Evolutionary conservation across 1,140 invertebrate species (phyloP).

Genomic region (Aphaenogaster ashmeadi): DNA sequence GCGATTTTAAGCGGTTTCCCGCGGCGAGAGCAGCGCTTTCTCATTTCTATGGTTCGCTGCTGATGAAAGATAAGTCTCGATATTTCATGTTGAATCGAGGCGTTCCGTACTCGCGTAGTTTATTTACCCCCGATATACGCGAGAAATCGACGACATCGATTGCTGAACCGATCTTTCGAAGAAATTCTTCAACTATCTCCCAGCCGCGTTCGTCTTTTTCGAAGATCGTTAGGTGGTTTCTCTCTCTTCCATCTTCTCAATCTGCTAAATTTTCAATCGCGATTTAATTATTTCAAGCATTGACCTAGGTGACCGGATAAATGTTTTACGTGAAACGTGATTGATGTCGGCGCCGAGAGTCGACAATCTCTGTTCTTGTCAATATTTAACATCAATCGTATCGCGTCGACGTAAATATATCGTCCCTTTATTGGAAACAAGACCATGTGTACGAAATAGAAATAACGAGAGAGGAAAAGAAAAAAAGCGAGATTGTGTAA

Average conservation of each 20-base stretch:
- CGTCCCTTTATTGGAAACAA: constrained; percentile 14
- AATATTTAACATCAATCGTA: constrained; percentile 58
- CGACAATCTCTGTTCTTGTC: constrained; percentile 29
- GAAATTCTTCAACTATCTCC: constrained; percentile 41
- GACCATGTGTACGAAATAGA: not conserved
- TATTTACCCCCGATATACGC: constrained; percentile 53
- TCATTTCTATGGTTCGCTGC: constrained; percentile 57
- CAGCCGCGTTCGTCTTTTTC: not conserved
- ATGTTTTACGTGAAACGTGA: constrained; percentile 35
- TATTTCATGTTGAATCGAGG: constrained; percentile 54
- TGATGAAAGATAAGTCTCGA: constrained; percentile 64
- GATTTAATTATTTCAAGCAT: constrained; percentile 49
- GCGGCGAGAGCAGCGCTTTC: constrained; percentile 42
- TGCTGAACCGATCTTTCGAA: constrained; percentile 16
- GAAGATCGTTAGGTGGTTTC: too few species aligned
- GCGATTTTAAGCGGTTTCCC: constrained; percentile 59
- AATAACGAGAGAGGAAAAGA: not conserved
- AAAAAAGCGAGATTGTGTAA: not conserved
- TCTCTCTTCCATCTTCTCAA: not conserved
- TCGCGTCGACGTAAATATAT: constrained; percentile 26
- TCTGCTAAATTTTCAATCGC: constrained; percentile 29
- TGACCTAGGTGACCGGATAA: constrained; percentile 34
- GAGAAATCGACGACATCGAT: constrained; percentile 58
- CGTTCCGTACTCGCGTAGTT: constrained; percentile 45
- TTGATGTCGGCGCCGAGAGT: constrained; percentile 19